These are phyloP conservation scores for Phalacrocorax pelagicus DNA, from an alignment of 2,113 vertebrate genomes.

Conservation along the genomic window DNA sequence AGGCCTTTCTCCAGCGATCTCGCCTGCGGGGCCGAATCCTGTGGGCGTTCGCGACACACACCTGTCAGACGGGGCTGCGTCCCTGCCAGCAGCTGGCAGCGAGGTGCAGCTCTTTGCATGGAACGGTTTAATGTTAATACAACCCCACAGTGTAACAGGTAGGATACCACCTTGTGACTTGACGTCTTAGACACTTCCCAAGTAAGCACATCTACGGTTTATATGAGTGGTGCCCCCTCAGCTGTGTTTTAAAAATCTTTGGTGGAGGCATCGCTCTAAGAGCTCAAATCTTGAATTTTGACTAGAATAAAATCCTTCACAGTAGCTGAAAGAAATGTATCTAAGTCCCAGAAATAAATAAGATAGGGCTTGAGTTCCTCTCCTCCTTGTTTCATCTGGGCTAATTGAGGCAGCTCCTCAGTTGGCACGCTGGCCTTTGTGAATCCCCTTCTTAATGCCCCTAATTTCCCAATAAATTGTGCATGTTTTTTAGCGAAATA, in stretches of 20 bases:
- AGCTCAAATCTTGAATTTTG: background rate
- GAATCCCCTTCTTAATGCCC: background rate
- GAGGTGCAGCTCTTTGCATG: background rate
- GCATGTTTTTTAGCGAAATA: background rate
- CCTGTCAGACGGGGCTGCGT: background rate
- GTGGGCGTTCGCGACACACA: fast-evolving
- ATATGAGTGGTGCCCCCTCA: background rate
- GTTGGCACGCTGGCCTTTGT: background rate
- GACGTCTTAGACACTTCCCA: background rate
- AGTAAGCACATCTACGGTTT: background rate
- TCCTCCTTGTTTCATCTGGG: background rate
- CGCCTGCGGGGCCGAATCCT: fast-evolving
- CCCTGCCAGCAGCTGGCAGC: background rate
- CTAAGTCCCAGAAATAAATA: background rate
- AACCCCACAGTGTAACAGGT: background rate
- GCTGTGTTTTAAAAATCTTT: background rate
- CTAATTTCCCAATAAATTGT: background rate
- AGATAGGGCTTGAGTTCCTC: background rate
- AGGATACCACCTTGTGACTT: background rate
- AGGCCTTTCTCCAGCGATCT: background rate
- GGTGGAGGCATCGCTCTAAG: background rate
- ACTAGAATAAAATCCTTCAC: background rate
- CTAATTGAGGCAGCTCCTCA: background rate
- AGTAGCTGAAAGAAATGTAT: background rate
- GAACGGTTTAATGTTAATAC: background rate